Base-by-base conservation (phyloP, 2,888 invertebrate species). In the Aphrophora alni region DNA sequence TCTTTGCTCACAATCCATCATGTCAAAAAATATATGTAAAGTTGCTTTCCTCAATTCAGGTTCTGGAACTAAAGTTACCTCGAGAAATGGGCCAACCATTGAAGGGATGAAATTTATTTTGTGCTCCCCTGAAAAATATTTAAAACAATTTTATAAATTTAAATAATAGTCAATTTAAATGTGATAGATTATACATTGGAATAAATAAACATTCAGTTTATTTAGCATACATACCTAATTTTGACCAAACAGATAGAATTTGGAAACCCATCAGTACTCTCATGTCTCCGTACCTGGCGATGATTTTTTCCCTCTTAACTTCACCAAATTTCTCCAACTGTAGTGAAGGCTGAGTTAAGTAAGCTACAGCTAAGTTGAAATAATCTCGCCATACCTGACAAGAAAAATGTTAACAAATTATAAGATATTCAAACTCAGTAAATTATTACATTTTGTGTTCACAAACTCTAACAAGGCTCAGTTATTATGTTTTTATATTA, bases 41-140 rank as follows among this genome's bases (percentile, higher is more conserved):
- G 97, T 98, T 0, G 97, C 96, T 85, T 96, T 94, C 0, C 98
- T 91, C 8, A 98, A 88, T 84, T 95, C 95, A 51, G 92, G 92
- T 86, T 97, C 96, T 0, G 95, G 95, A 5, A 98, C 97, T 38
- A 98, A 90, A 0, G 98, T 98, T 4, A 98, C 97, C 89, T 98
- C 97, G 69, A 98, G 90, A 85, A 98, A 95, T 0, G 97, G 97
- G 0, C 97, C 97, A 8, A 98, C 97, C 92, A 98, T 96, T 0
- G 95, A 94, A 0, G 97, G 97, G 83, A 98, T 95, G 85, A 98
- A 95, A 87, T 96, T 93, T 1, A 96, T 90, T 87, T 97, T 97
- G 69, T 96, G 94, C 77, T 95, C 94, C 17, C 94, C 94, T 94
- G 87, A 44, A 85, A 85, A 82, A 76, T 81, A 79, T 33, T 33